A percentile compares a stretch with the other conserved stretches of the same genome.
These are phyloP conservation scores for Chorisops tibialis DNA, from an alignment of 2,888 invertebrate species.

Conservation along the genomic window DNA sequence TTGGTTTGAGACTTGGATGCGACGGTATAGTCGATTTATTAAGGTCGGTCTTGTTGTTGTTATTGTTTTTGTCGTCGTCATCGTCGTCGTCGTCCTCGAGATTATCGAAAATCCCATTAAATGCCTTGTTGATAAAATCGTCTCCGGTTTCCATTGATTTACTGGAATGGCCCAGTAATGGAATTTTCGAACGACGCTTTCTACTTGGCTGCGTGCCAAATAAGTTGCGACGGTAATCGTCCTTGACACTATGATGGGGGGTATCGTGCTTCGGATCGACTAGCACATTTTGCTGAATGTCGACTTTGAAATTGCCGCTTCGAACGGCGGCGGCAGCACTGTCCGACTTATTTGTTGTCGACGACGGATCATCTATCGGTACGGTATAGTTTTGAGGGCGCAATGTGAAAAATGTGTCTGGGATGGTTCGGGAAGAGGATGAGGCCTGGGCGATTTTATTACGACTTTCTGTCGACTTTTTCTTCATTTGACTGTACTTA, in stretches of 20 bases:
- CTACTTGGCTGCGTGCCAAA: conserved; percentile 41
- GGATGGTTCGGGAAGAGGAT: conserved; percentile 22
- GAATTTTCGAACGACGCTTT: conserved; percentile 22
- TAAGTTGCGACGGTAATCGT: conserved; percentile 49
- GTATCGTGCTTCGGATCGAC: conserved; percentile 22
- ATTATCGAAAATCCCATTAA: conserved; percentile 44
- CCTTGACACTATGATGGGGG: conserved; percentile 33
- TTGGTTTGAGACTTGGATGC: conserved; percentile 18
- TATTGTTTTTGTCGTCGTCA: conserved; percentile 14
- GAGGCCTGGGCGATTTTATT: conserved; percentile 26
- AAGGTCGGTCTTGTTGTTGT: conserved; percentile 1
- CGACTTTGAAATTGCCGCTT: neutral
- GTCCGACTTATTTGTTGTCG: neutral
- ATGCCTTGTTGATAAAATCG: conserved; percentile 47
- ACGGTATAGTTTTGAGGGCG: conserved; percentile 15
- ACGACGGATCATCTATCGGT: neutral
- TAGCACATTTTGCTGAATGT: conserved; percentile 12
- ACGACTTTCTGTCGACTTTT: conserved; percentile 48
- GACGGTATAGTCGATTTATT: neutral
- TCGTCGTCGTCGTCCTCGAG: conserved; percentile 21
- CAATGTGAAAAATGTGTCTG: conserved; percentile 18
- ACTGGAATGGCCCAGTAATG: neutral
- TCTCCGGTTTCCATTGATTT: conserved; percentile 40
- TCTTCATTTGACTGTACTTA: conserved; percentile 49
- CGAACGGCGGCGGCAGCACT: neutral